Evolutionary conservation across 2,797 vertebrate species (phyloP), one percentile per base, ranked within the genome.

Genomic region (Mico argentatus): DNA sequence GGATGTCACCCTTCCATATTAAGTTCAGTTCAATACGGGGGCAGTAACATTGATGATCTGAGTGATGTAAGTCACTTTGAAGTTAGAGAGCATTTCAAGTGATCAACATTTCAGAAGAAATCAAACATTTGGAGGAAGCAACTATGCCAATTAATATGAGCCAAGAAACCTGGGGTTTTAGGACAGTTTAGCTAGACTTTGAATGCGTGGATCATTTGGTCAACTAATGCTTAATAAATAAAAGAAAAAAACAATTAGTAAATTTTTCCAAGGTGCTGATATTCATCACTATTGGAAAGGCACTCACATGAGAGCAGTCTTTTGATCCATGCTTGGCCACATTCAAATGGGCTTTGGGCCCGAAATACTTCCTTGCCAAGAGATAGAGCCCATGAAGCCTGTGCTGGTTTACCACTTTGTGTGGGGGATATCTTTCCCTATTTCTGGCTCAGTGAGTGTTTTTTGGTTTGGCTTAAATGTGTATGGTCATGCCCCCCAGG

Each of bases 91-190:
- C 13, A 46, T 87, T 87, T 72, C 17, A 36, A 92, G 13, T 88
- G 67, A 94, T 83, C 92, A 85, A 44, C n/a, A 90, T 85, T 50
- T 88, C 67, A 70, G 76, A 55, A 87, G 24, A 91, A 96, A 93
- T 52, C 10, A 75, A 93, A 79, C 20, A 12, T 93, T 93, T 81
- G 19, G 22, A 89, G 27, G 39, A 90, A 81, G 13, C 33, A 91
- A 70, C 33, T 80, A 27, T 72, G 17, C 9, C 57, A 90, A 81
- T 84, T 86, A 61, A 9, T 52, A 24, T 52, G 8, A 94, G 48
- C 15, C n/a, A 75, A 95, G 22, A 85, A 96, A 30, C 15, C 70
- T 11, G 4, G 33, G 5, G 17, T 83, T 79, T 96, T 92, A 80
- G 77, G 86, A 83, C 10, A 91, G 90, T 26, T 85, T 88, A 72